Percentiles rank a stretch among this genome's conserved stretches.
These are phyloP conservation scores for Tyto alba DNA, from an alignment of 2,113 vertebrate species.

Conservation along the genomic window DNA sequence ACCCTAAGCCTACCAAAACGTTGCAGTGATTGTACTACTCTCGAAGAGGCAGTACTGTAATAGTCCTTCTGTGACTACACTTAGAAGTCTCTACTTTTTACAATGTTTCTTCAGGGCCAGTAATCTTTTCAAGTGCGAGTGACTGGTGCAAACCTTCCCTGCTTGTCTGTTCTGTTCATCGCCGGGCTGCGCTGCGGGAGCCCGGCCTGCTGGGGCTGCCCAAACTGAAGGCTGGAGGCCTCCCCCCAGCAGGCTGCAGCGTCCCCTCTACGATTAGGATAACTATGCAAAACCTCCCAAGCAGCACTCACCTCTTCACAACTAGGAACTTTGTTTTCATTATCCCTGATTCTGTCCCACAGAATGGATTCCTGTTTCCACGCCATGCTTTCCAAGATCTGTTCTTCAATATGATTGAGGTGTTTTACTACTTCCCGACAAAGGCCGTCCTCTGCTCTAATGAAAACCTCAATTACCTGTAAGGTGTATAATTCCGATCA, in stretches of 20 bases:
- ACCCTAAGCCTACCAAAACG: background rate
- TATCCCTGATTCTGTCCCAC: conserved; percentile 85
- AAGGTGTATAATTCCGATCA: background rate
- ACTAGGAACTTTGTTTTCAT: conserved; percentile 79
- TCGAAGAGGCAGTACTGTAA: background rate
- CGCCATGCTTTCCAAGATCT: conserved; percentile 90
- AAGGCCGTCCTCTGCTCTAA: conserved; percentile 89
- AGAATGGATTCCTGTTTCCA: conserved; percentile 84
- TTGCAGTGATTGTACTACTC: background rate
- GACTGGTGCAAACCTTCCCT: background rate
- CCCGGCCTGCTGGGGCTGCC: too few relatives aligned
- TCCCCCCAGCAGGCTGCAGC: background rate
- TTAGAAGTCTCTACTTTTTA: background rate
- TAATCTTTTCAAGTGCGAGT: background rate
- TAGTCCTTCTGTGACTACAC: background rate
- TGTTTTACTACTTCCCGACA: conserved; percentile 93
- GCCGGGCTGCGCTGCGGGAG: too few relatives aligned
- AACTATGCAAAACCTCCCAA: too few relatives aligned
- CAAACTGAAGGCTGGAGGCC: background rate
- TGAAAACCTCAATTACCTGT: conserved; percentile 93
- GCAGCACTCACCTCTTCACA: conserved; percentile 91
- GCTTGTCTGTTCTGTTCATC: background rate
- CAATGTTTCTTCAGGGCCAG: background rate
- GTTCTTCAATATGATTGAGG: conserved; percentile 91
- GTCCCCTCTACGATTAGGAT: too few relatives aligned